Conservation (phyloP, 2,113 vertebrate genomes). For the Pangasianodon hypophthalmus region DNA sequence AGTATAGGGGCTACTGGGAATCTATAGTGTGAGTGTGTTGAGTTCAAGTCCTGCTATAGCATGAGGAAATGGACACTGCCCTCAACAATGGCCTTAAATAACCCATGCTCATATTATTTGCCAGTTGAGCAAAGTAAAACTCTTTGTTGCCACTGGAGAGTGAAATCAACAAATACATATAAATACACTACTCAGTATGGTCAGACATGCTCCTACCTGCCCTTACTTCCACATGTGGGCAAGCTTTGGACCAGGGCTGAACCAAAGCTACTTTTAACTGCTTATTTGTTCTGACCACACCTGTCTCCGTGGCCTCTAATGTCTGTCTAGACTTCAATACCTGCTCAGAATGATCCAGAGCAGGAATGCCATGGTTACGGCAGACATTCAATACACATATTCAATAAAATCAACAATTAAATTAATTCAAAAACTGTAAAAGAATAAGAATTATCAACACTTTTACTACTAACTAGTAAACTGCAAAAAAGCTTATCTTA, state of each 20-base stretch:
- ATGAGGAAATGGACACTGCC: constrained; percentile 20
- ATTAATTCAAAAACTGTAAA: constrained; percentile 6
- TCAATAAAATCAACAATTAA: not conserved
- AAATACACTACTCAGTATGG: not conserved
- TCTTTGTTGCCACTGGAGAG: not conserved
- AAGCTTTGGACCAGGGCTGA: constrained; percentile 14
- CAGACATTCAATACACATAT: not conserved
- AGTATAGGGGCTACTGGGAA: not conserved
- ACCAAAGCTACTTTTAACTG: constrained; percentile 16
- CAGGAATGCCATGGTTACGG: not conserved
- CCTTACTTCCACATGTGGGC: constrained; percentile 22
- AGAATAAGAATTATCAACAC: not conserved
- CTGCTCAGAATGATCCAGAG: not conserved
- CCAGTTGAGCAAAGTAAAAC: not conserved
- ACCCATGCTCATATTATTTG: not conserved
- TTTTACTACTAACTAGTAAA: not conserved
- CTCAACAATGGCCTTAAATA: constrained; percentile 25
- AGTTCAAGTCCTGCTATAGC: not conserved
- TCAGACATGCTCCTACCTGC: constrained; percentile 2
- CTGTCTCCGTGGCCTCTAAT: constrained; percentile 13
- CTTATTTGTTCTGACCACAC: constrained; percentile 35
- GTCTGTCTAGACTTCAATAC: constrained; percentile 31
- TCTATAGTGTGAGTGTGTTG: not conserved
- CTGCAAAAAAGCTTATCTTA: not conserved
- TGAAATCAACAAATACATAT: not conserved